Evolutionary conservation across 2,797 vertebrate species (phyloP).

Genomic region (Manis pentadactyla): DNA sequence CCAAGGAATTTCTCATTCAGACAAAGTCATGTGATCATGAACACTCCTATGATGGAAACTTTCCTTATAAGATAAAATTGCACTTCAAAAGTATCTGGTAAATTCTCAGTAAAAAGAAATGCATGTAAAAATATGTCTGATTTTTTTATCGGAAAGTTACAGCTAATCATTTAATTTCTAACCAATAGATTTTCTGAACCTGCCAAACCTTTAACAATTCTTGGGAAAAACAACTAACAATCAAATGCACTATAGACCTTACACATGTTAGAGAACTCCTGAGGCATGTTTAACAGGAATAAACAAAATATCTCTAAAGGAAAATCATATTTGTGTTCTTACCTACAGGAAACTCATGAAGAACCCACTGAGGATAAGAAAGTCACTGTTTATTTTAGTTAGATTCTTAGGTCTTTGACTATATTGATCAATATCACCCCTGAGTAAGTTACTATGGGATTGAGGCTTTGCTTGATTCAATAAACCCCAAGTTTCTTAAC

Average conservation of each 20-base stretch:
- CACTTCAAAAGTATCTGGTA: background rate
- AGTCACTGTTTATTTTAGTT: constrained; percentile 87
- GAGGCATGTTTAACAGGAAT: constrained; percentile 76
- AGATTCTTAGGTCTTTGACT: constrained; percentile 88
- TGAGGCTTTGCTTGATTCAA: constrained; percentile 87
- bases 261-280: constrained; percentile 74
- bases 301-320: constrained; percentile 71
- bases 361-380: constrained; percentile 85
- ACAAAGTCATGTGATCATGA: background rate
- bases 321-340: constrained; percentile 83
- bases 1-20: background rate
- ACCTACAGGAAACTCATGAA: constrained; percentile 84
- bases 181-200: background rate
- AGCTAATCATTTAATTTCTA: constrained; percentile 33
- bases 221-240: constrained; percentile 54
- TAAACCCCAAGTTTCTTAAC: constrained; percentile 88
- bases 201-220: constrained; percentile 48
- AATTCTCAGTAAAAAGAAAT: constrained; percentile 4
- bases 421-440: constrained; percentile 88
- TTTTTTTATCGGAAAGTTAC: background rate
- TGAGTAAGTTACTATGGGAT: constrained; percentile 87
- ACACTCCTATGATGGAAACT: background rate
- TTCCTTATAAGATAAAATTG: background rate
- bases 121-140: background rate
- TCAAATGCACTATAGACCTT: background rate